Percentiles rank a stretch among this genome's conserved stretches.
These are phyloP conservation scores for Eublepharis macularius DNA, from an alignment of 2,113 vertebrate genomes.

Conservation along the genomic window DNA sequence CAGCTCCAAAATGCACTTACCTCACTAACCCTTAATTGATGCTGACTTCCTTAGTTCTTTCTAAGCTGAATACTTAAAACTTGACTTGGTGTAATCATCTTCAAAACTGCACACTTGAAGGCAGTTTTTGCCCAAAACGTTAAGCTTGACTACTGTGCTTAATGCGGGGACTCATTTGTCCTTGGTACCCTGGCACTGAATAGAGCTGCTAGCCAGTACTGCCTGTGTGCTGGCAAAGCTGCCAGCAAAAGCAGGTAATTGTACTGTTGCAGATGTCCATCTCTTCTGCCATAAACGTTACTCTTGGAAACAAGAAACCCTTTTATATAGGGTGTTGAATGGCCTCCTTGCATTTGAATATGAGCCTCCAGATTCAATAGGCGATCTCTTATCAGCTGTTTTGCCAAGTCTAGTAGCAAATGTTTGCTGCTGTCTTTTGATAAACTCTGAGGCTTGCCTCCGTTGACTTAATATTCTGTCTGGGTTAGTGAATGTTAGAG, in stretches of 20 bases:
- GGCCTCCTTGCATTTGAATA: slow-evolving; percentile 34
- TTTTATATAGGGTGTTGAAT: slow-evolving; percentile 39
- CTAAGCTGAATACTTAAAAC: no score
- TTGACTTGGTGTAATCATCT: background rate
- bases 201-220: background rate
- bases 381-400: slow-evolving; percentile 19
- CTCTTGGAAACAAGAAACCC: slow-evolving; percentile 27
- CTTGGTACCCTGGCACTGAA: background rate
- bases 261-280: slow-evolving; percentile 32
- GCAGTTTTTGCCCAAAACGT: background rate
- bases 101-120: background rate
- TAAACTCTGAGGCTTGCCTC: background rate
- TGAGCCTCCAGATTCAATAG: slow-evolving; percentile 24
- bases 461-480: background rate
- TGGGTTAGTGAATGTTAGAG: background rate
- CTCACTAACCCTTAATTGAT: background rate
- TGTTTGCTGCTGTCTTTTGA: slow-evolving; percentile 31
- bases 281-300: slow-evolving; percentile 34
- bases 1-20: background rate
- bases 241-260: slow-evolving; percentile 37
- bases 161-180: background rate
- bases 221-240: background rate
- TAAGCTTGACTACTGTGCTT: background rate
- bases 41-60: background rate
- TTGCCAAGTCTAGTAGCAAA: slow-evolving; percentile 8